Base-by-base conservation (phyloP, 2,888 invertebrate species). In the Platynereis dumerilii region DNA sequence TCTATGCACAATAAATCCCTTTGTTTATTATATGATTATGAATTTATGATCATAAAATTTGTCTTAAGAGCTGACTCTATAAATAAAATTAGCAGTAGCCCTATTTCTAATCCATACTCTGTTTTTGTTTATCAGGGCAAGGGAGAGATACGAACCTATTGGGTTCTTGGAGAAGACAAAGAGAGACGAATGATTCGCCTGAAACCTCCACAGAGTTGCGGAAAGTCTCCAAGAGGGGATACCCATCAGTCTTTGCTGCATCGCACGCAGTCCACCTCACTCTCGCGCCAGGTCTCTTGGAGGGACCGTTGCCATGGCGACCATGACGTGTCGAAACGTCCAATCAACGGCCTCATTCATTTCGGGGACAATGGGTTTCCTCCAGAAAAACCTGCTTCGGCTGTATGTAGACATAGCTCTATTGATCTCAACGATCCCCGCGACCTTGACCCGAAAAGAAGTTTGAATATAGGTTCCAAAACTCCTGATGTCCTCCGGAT, bases 61-160 rank as follows among this genome's bases (percentile, higher is more conserved):
- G n/a, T n/a, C n/a, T n/a, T n/a, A n/a, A n/a, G n/a, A n/a, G n/a
- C n/a, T n/a, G n/a, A n/a, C n/a, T n/a, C n/a, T n/a, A n/a, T n/a
- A n/a, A n/a, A n/a, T n/a, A n/a, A n/a, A n/a, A n/a, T n/a, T n/a
- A n/a, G n/a, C n/a, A n/a, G n/a, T n/a, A n/a, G n/a, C n/a, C n/a
- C n/a, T n/a, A n/a, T n/a, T n/a, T n/a, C n/a, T n/a, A n/a, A n/a
- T n/a, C n/a, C n/a, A n/a, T n/a, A n/a, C 52, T 52, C 3, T 52
- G 7, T 52, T 34, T 34, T 5, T 34, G 34, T 24, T 39, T 54
- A 45, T n/a, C 59, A 70, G 70, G 70, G 70, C 12, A 70, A 70
- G 28, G 70, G 70, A 1, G 66, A 70, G 28, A 52, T 69, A 60
- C 45, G 2, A 57, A 70, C 70, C 3, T 70, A 61, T 62, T 70